Base-by-base conservation (phyloP, 2,113 vertebrate genomes). In the Lophotis ruficrista region DNA sequence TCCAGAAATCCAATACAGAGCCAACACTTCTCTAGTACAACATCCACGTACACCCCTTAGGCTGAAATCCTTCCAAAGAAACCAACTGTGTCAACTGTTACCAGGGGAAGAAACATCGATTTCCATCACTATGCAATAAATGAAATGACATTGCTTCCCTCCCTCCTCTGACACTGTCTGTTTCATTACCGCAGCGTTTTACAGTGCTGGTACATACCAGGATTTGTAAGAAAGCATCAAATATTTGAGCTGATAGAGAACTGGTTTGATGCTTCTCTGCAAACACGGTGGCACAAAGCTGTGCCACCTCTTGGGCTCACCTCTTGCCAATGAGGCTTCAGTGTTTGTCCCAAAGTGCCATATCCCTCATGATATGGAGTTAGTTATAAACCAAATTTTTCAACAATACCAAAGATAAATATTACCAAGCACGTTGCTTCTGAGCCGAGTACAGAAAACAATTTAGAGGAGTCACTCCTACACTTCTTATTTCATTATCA, bases 1-100 rank as follows among this genome's bases (percentile, higher is more conserved):
- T 87, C 35, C 70, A 91, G 78, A 94, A 96, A 96, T 82, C 43
- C 60, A 89, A 79, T 14, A 79, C 45, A 88, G 75, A 91, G 75
- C 38, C 86, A 94, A 79, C 66, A 65, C 12, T 81, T 53, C 64
- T 51, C 38, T 28, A 69, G 47, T 30, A 45, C 48, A 87, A 83
- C 47, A 87, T 62, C 37, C 68, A 41, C 31, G 25, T 30, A 51
- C 61, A 50, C 80, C 66, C 68, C 50, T 80, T 47, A 62, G 75
- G 85, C 75, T 16, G 41, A 43, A 43, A 43, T 43, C 48, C 11
- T 66, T 75, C 62, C 41, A 62, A 43, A 77, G 70, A 88, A 85
- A 80, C 9, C 51, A 76, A 92, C 33, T 10, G 12, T 77, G 47
- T 28, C 27, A 58, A 51, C 31, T 70, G 45, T 53, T 69, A 56